Base-by-base conservation (phyloP, 2,113 vertebrate genomes). In the Mormyrus lacerda region DNA sequence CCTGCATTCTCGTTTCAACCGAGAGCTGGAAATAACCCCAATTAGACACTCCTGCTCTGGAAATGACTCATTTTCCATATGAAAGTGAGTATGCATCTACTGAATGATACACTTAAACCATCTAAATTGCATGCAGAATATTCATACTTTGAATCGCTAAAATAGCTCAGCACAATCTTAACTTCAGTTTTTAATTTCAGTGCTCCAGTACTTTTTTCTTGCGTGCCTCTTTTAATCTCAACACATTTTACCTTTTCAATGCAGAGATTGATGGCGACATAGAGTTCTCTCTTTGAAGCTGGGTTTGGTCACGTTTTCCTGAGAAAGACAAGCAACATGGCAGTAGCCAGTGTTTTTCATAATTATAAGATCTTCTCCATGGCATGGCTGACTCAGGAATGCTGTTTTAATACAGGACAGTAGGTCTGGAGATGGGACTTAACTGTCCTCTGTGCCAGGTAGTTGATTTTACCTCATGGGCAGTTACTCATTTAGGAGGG, bases 21-120 rank as follows among this genome's bases (percentile, higher is more conserved):
- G 31, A 79, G 73, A 79, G 73, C 73, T 79, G 73, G 73, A 79
- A 79, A 79, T 79, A 35, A 79, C 73, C 73, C 35, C 35, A 79
- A 27, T 79, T 79, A 79, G 35, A 42, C 35, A 42, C 73, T 79
- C 17, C 35, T 42, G 73, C 10, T 79, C 73, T 79, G 73, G 73
- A 42, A 35, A 39, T 79, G 73, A 79, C 35, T 42, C 35, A 79
- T 79, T 79, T 79, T 79, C 15, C 73, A 19, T 42, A 79, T 42
- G 42, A 69, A 69, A 69, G 27, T 35, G 69, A 76, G 35, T 79
- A 17, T 79, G 35, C 35, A 42, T 79, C 35, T 19, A 79, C 73
- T 42, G 31, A 79, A 79, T 42, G 73, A 35, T 42, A 42, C 35
- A 79, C 13, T 79, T 42, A 79, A 35, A 79, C 4, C 31, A 42